Base-by-base conservation (phyloP, 1,140 invertebrate genomes). In the Lordiphosa clarofinis region DNA sequence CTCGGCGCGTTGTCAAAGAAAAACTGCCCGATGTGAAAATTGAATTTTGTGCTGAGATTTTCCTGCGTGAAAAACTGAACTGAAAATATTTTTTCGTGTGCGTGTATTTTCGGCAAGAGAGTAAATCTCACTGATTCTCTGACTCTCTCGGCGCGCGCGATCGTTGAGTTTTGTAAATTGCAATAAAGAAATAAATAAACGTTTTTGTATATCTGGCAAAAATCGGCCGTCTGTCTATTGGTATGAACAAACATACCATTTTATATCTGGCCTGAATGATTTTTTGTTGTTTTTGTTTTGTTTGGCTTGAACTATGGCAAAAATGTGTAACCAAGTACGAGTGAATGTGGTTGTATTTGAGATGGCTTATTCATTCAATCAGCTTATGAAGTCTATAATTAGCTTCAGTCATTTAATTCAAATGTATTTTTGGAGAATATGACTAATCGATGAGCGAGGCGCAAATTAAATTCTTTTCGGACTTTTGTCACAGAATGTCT, bases 1-100 rank as follows among this genome's bases (percentile, higher is more conserved):
- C 78, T 82, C 78, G 78, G 73, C 78, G 78, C 79, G 73, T 79
- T 84, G 78, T 86, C 78, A 84, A 84, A 84, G 81, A 57, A 86
- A 84, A 84, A 84, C 78, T 84, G 76, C 56, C 40, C 52, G 72
- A 44, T 59, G 67, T 57, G 72, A 66, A 81, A 82, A 82, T 61
- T 50, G 35, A 61, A 68, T 66, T 66, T 56, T 56, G 38, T 37
- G 59, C 72, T 42, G 76, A 82, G 75, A 81, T 81, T 81, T 71
- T 81, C 54, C 42, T 57, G 54, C 53, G 46, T 61, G 54, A 68
- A 73, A 72, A 67, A 47, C 66, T 48, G 52, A 66, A 61, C 52
- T 39, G 21, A 19, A 42, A 19, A 10, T 8, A 35, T 38, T 46
- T 54, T 55, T 39, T 52, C 31, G 33, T 69, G 36, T 52, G 52